A percentile compares a stretch with the other conserved stretches of the same genome.
Evolutionary conservation across 2,888 invertebrate genomes (phyloP).

Genomic region (Drepana falcataria): DNA sequence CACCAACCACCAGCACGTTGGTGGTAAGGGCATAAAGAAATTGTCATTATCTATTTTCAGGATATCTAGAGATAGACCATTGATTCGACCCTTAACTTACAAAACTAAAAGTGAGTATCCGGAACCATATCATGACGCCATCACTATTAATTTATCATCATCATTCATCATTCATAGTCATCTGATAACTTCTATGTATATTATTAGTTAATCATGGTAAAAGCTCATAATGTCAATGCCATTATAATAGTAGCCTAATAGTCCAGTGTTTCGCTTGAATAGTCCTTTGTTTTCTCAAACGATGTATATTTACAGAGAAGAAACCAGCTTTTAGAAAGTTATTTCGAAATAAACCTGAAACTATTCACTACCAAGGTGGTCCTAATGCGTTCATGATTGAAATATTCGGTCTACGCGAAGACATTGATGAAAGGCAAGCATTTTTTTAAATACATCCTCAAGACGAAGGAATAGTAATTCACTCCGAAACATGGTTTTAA

Average conservation of each 20-base stretch:
- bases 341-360: slow-evolving; percentile 8
- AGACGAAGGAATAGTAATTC: no score
- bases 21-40: no score
- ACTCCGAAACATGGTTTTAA: no score
- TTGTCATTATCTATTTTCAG: neutral
- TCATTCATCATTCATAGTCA: no score
- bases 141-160: no score
- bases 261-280: no score
- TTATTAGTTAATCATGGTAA: no score
- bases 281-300: no score
- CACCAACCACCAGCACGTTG: no score
- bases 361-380: slow-evolving; percentile 42
- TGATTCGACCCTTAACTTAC: neutral
- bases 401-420: slow-evolving; percentile 72
- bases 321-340: slow-evolving; percentile 7
- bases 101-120: slow-evolving; percentile 7
- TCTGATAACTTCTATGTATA: no score
- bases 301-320: slow-evolving; percentile 22
- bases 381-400: slow-evolving; percentile 82
- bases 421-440: slow-evolving; percentile 68
- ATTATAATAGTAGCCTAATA: no score
- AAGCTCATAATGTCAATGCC: no score
- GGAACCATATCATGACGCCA: neutral
- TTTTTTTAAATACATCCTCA: neutral
- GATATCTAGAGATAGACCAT: neutral